Evolutionary conservation across 2,888 invertebrate species (phyloP).

Genomic region (Drosophila monieri): DNA sequence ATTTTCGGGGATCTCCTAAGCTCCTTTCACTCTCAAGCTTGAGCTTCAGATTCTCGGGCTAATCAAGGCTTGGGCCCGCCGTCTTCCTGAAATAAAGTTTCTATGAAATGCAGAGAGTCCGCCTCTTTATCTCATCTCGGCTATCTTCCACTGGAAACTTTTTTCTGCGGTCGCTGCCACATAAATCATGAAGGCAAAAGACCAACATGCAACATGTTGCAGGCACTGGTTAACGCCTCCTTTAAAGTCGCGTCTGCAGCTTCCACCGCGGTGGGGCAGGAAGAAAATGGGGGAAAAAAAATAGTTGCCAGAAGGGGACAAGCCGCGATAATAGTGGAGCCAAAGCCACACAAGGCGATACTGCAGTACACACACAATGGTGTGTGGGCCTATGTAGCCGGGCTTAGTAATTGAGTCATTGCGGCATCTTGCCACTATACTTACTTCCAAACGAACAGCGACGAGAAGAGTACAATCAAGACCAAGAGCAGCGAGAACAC

Average conservation of each 20-base stretch:
- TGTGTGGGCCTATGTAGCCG: conserved; percentile 27
- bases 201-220: conserved; percentile 51
- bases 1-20: neutral
- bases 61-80: neutral
- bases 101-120: conserved; percentile 20
- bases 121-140: conserved; percentile 33
- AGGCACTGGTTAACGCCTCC: conserved; percentile 53
- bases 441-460: conserved; percentile 95
- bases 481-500: conserved; percentile 91
- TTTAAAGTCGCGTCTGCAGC: conserved; percentile 35
- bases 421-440: conserved; percentile 83
- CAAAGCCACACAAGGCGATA: conserved; percentile 44
- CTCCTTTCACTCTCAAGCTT: neutral
- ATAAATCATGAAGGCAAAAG: conserved; percentile 52
- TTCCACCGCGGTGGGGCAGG: conserved; percentile 12
- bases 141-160: conserved; percentile 27
- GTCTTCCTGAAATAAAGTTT: conserved; percentile 1
- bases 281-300: conserved; percentile 9
- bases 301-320: conserved; percentile 44
- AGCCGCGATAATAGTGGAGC: conserved; percentile 52
- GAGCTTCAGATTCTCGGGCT: neutral
- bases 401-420: conserved; percentile 68
- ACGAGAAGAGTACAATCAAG: conserved; percentile 91
- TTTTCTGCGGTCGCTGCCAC: conserved; percentile 36
- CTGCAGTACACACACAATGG: neutral